These are phyloP conservation scores for Hemaris fuciformis DNA, from an alignment of 2,888 invertebrate species.

Conservation along the genomic window DNA sequence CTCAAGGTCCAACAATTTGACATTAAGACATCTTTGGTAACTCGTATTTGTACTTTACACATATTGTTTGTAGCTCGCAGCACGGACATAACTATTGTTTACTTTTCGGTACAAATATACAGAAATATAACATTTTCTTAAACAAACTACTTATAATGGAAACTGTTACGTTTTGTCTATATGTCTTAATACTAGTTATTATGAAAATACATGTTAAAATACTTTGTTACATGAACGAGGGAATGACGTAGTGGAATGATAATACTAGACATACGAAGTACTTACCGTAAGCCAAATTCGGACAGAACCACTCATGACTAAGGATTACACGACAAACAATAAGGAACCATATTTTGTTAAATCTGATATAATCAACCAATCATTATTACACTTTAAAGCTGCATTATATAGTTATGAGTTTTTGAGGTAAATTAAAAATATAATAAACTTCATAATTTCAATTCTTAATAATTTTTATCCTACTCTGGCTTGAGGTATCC, in stretches of 20 bases:
- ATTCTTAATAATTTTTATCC: too few relatives aligned
- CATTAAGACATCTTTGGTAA: slow-evolving; percentile 7
- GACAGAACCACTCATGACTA: too few relatives aligned
- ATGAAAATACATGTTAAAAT: slow-evolving; percentile 5
- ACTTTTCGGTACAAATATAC: slow-evolving; percentile 4
- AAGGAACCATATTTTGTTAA: too few relatives aligned
- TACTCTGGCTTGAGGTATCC: too few relatives aligned
- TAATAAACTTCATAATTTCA: too few relatives aligned
- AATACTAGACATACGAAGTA: background rate
- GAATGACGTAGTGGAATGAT: background rate
- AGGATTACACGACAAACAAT: too few relatives aligned
- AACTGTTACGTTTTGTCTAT: background rate
- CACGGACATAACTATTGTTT: background rate
- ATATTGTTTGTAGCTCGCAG: background rate
- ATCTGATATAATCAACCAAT: too few relatives aligned
- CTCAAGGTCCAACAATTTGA: background rate
- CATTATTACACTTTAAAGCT: too few relatives aligned
- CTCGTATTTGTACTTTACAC: slow-evolving; percentile 4
- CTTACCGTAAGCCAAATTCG: background rate
- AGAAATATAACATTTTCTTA: slow-evolving; percentile 2
- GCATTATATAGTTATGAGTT: too few relatives aligned
- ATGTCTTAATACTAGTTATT: background rate
- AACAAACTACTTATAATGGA: background rate
- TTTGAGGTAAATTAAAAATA: too few relatives aligned
- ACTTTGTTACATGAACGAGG: background rate